Evolutionary conservation across 2,797 vertebrate genomes (phyloP).

Genomic region (Chiroxiphia lanceolata): DNA sequence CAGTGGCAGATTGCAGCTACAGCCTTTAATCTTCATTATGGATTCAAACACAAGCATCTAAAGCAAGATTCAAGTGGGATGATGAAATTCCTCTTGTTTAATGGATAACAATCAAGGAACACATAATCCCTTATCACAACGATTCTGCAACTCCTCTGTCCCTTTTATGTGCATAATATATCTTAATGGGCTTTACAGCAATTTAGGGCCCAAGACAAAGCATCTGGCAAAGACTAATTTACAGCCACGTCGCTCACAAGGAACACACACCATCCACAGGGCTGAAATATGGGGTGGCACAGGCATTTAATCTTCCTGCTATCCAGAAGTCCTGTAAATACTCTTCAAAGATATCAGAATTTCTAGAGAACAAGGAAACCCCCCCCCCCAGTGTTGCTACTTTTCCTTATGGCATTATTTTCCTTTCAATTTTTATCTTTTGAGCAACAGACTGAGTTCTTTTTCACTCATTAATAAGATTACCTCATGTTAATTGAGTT

Average conservation of each 20-base stretch:
- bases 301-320: neutral
- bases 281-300: conserved; percentile 8
- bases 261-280: neutral
- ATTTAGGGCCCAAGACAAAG: conserved; percentile 71
- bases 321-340: neutral
- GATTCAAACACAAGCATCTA: conserved; percentile 5
- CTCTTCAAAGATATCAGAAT: neutral
- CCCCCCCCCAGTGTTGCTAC: neutral
- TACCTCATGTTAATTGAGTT: neutral
- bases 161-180: conserved; percentile 67
- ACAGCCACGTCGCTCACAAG: conserved; percentile 15
- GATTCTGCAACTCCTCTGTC: conserved; percentile 26
- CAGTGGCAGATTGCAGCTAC: neutral
- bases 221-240: conserved; percentile 65
- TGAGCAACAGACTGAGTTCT: neutral
- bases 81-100: conserved; percentile 67
- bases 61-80: conserved; percentile 45
- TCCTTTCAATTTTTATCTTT: neutral
- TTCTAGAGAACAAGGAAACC: neutral
- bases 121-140: conserved; percentile 28
- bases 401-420: neutral
- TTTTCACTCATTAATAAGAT: conserved; percentile 9
- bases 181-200: conserved; percentile 71
- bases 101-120: conserved; percentile 66
- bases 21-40: conserved; percentile 44